Percentiles rank a stretch among this genome's conserved stretches.
Conservation (phyloP, 1,140 invertebrate species). For the Heliconius melpomene region DNA sequence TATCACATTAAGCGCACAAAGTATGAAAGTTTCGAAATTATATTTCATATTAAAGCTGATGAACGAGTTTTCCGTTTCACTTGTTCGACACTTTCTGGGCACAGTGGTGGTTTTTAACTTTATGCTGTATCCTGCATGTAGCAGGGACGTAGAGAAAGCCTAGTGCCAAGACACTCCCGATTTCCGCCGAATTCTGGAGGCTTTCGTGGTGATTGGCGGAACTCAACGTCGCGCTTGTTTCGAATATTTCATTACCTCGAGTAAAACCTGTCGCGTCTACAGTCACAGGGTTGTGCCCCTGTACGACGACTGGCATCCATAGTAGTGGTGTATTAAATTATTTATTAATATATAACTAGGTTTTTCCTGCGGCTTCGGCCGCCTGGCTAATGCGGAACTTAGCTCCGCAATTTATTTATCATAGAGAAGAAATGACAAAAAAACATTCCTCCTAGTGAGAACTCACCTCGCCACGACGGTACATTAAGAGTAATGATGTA, state of each 20-base stretch:
- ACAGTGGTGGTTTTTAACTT: not conserved
- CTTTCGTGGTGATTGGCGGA: not conserved
- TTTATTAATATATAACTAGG: too few relatives aligned
- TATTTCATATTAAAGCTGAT: not conserved
- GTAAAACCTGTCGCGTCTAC: too few relatives aligned
- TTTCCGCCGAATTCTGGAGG: not conserved
- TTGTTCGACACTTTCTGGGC: not conserved
- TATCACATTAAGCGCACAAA: not conserved
- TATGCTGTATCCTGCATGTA: not conserved
- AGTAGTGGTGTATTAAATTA: too few relatives aligned
- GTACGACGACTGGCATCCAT: too few relatives aligned
- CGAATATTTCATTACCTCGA: too few relatives aligned
- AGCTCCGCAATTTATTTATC: too few relatives aligned
- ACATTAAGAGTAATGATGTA: too few relatives aligned
- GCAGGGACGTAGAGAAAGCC: not conserved
- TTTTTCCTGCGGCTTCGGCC: too few relatives aligned
- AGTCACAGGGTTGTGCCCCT: too few relatives aligned
- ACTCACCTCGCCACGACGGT: not conserved
- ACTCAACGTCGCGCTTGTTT: not conserved
- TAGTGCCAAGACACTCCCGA: not conserved
- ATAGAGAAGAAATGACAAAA: not conserved
- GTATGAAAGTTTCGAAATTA: conserved; percentile 11
- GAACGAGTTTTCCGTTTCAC: not conserved
- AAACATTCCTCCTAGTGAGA: not conserved
- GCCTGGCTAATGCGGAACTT: too few relatives aligned